phyloP scores from a whole-genome alignment of 2,797 vertebrate species.

The Nyctalus aviator region DNA sequence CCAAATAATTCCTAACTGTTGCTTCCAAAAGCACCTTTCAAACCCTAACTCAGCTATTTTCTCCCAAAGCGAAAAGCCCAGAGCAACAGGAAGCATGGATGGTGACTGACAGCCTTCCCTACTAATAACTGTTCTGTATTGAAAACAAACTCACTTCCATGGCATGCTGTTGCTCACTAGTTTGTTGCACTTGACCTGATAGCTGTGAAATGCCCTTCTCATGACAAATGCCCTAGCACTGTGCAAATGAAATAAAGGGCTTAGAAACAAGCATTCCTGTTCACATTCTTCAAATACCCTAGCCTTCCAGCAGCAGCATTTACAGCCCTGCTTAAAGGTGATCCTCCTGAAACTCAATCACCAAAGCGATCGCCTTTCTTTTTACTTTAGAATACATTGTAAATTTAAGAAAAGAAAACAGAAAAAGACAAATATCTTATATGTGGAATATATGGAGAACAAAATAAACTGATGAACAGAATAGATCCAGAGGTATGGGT shows the following conservation, averaged over 20 bases:
- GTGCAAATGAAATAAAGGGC: constrained; percentile 4
- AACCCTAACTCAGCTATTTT: neutral
- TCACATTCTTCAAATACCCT: constrained; percentile 16
- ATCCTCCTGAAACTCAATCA: neutral
- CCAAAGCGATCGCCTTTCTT: neutral
- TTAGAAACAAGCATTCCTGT: neutral
- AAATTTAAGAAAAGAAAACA: neutral
- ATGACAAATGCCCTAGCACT: neutral
- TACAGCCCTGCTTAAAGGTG: neutral
- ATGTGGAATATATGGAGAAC: neutral
- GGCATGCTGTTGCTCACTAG: neutral
- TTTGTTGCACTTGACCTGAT: neutral
- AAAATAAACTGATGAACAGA: neutral
- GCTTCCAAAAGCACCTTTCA: neutral
- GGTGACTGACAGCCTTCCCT: neutral
- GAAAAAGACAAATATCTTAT: neutral
- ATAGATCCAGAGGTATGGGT: neutral
- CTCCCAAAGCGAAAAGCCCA: neutral
- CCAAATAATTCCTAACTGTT: neutral
- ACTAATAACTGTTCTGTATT: neutral
- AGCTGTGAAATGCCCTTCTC: neutral
- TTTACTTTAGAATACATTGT: constrained; percentile 15
- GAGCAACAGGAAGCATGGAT: neutral
- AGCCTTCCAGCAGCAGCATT: neutral
- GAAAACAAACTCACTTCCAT: neutral